phyloP scores from a whole-genome alignment of 2,797 vertebrate species.

The Myotis planiceps region DNA sequence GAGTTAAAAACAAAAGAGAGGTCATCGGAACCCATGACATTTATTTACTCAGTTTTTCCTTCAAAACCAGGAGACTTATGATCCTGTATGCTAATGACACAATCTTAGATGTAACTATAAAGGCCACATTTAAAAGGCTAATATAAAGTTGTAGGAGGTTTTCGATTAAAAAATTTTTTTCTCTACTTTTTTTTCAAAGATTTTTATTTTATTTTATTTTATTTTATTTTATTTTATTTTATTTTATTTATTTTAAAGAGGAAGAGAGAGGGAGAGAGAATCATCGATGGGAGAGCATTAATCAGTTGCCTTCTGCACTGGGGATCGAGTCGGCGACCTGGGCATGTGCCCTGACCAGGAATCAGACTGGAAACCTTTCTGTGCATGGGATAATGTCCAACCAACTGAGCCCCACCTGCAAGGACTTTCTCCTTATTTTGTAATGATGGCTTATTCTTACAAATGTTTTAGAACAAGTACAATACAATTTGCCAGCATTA shows the following conservation, averaged over 20 bases:
- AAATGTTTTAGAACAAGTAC: background rate
- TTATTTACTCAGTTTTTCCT: background rate
- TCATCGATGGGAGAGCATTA: too few relatives aligned
- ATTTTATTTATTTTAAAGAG: too few relatives aligned
- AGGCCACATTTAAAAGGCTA: background rate
- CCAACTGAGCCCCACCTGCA: too few relatives aligned
- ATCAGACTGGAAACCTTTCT: too few relatives aligned
- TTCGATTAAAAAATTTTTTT: background rate
- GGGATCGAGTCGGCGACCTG: too few relatives aligned
- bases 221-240: too few relatives aligned
- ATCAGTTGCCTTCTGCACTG: too few relatives aligned
- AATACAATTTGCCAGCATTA: background rate
- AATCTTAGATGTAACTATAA: background rate
- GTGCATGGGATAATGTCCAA: too few relatives aligned
- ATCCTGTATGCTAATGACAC: background rate
- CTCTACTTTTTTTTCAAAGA: background rate
- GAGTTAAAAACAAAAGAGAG: background rate
- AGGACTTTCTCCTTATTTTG: background rate
- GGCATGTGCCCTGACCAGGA: too few relatives aligned
- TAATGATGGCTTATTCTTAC: background rate
- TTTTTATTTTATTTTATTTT: too few relatives aligned
- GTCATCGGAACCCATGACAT: background rate
- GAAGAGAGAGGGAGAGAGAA: too few relatives aligned
- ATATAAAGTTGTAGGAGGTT: conserved; percentile 6
- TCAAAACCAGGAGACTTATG: too few relatives aligned